Evolutionary conservation across 2,888 invertebrate species (phyloP).

Genomic region (Chamaedrilus cognettii): DNA sequence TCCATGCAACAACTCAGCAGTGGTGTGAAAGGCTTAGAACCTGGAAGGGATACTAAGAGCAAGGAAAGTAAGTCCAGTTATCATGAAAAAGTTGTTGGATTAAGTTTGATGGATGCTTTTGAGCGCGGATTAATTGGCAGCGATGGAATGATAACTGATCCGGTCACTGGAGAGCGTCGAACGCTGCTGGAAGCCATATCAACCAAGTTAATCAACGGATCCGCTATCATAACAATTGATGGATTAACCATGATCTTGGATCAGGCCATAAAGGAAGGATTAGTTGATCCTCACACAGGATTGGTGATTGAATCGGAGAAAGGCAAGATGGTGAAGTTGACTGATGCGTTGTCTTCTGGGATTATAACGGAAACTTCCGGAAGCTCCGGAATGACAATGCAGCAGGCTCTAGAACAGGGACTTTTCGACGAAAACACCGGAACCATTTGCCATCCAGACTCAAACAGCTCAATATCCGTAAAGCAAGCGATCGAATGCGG

Average conservation of each 20-base stretch:
- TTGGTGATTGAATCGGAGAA: slow-evolving; percentile 71
- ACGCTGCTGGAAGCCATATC: slow-evolving; percentile 77
- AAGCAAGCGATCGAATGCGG: slow-evolving; percentile 80
- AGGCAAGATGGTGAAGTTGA: slow-evolving; percentile 71
- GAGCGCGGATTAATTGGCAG: not conserved
- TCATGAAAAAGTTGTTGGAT: not conserved
- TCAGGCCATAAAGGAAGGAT: slow-evolving; percentile 88
- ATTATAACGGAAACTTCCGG: slow-evolving; percentile 68
- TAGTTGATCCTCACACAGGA: slow-evolving; percentile 72
- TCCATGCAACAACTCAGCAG: too few species aligned
- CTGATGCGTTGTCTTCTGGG: slow-evolving; percentile 77
- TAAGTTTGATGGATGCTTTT: not conserved
- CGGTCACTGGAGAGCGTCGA: slow-evolving; percentile 59
- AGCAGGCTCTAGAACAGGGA: slow-evolving; percentile 62
- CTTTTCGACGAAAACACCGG: slow-evolving; percentile 78
- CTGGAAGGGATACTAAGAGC: not conserved
- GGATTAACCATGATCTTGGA: slow-evolving; percentile 21
- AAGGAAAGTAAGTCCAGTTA: too few species aligned
- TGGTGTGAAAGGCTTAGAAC: too few species aligned
- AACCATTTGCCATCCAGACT: slow-evolving; percentile 73
- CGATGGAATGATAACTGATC: slow-evolving; percentile 30
- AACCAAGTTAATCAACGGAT: slow-evolving; percentile 21
- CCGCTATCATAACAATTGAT: not conserved
- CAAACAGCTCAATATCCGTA: slow-evolving; percentile 73
- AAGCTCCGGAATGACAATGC: slow-evolving; percentile 18